Percentiles rank a stretch among this genome's conserved stretches.
phyloP scores from a whole-genome alignment of 92 coral and sea anemone genomes.

The Siderastrea siderea region DNA sequence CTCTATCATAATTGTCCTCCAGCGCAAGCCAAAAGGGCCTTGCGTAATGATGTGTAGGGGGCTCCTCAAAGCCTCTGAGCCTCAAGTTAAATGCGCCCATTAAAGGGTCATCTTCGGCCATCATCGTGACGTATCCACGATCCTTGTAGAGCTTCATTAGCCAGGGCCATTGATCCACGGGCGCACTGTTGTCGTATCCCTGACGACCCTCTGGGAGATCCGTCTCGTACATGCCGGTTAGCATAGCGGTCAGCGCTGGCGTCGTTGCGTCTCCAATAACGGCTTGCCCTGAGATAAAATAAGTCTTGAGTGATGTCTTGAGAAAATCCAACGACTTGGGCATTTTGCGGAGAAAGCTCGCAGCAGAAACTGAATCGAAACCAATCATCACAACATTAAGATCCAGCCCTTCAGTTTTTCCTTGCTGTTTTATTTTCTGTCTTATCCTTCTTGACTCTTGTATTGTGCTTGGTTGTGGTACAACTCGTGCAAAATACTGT shows the following conservation, averaged over 20 bases:
- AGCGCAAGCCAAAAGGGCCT: constrained; percentile 93
- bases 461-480: constrained; percentile 41
- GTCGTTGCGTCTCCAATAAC: constrained; percentile 95
- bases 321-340: constrained; percentile 76
- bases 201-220: constrained; percentile 85
- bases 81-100: constrained; percentile 86
- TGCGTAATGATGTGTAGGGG: constrained; percentile 82
- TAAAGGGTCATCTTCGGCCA: constrained; percentile 87
- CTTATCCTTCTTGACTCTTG: constrained; percentile 27
- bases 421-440: constrained; percentile 29
- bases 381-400: constrained; percentile 88
- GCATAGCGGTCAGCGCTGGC: constrained; percentile 92
- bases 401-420: constrained; percentile 13
- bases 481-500: constrained; percentile 71
- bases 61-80: constrained; percentile 73
- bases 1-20: constrained; percentile 66
- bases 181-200: constrained; percentile 62
- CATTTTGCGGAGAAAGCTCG: constrained; percentile 89
- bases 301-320: constrained; percentile 68
- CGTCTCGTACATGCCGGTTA: constrained; percentile 85
- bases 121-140: constrained; percentile 84
- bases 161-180: constrained; percentile 98
- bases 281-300: constrained; percentile 80
- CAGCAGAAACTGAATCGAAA: constrained; percentile 83
- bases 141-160: constrained; percentile 77